These are phyloP conservation scores for Sula dactylatra DNA, from an alignment of 2,113 vertebrate genomes.

Conservation along the genomic window DNA sequence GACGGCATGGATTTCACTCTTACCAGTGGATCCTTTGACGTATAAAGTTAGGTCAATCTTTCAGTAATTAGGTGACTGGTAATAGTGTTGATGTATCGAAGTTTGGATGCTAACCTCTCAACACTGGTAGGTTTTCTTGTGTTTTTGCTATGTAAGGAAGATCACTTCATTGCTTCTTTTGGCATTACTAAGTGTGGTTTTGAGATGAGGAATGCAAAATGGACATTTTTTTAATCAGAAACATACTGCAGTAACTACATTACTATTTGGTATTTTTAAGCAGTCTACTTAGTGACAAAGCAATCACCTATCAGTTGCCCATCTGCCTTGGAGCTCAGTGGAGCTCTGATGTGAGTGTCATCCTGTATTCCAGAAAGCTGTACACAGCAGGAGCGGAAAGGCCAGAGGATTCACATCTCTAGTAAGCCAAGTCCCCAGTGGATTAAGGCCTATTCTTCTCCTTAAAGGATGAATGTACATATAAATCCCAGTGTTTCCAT, in stretches of 20 bases:
- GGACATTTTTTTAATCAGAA: slow-evolving; percentile 26
- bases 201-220: slow-evolving; percentile 1
- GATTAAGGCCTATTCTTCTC: slow-evolving; percentile 59
- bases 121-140: background rate
- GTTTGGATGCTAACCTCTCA: background rate
- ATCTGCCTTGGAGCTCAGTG: background rate
- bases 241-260: background rate
- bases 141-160: background rate
- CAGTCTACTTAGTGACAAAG: background rate
- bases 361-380: background rate
- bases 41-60: background rate
- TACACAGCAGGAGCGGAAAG: background rate
- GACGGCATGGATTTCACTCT: background rate
- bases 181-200: slow-evolving; percentile 8
- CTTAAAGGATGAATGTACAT: slow-evolving; percentile 66
- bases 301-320: background rate
- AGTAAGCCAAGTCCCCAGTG: slow-evolving; percentile 7
- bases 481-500: slow-evolving; percentile 59
- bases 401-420: slow-evolving; percentile 35
- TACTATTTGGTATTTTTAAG: background rate
- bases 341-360: background rate
- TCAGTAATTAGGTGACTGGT: background rate
- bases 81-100: background rate
- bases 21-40: background rate
- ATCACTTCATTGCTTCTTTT: slow-evolving; percentile 10